Evolutionary conservation across 2,888 invertebrate genomes (phyloP).

Genomic region (Chloromyia formosa): DNA sequence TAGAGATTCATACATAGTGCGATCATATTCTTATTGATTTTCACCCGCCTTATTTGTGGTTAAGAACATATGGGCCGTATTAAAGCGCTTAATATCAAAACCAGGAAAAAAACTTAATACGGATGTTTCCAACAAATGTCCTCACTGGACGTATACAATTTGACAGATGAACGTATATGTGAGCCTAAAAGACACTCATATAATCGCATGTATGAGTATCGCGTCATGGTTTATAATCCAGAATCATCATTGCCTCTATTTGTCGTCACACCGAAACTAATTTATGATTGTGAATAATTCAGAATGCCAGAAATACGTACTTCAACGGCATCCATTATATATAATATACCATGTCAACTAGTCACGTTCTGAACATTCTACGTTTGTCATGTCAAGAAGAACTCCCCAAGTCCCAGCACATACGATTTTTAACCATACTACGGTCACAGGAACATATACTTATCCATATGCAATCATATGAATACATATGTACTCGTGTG

Average conservation of each 20-base stretch:
- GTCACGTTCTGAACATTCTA: slow-evolving; percentile 15
- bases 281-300: slow-evolving; percentile 33
- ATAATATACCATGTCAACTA: slow-evolving; percentile 15
- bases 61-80: no score
- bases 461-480: neutral
- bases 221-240: neutral
- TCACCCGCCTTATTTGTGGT: no score
- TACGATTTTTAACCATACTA: neutral
- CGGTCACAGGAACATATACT: no score
- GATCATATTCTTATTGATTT: no score
- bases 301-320: slow-evolving; percentile 23
- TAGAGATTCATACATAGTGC: no score
- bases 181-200: no score
- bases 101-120: no score
- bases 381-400: neutral
- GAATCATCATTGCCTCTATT: neutral
- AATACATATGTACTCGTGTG: neutral
- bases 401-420: neutral
- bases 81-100: no score
- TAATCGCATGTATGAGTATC: neutral
- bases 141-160: no score
- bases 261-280: slow-evolving; percentile 38
- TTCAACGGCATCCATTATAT: slow-evolving; percentile 9
- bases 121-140: no score
- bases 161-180: no score